These are phyloP conservation scores for Camelus bactrianus DNA, from an alignment of 2,113 vertebrate species.

Conservation along the genomic window DNA sequence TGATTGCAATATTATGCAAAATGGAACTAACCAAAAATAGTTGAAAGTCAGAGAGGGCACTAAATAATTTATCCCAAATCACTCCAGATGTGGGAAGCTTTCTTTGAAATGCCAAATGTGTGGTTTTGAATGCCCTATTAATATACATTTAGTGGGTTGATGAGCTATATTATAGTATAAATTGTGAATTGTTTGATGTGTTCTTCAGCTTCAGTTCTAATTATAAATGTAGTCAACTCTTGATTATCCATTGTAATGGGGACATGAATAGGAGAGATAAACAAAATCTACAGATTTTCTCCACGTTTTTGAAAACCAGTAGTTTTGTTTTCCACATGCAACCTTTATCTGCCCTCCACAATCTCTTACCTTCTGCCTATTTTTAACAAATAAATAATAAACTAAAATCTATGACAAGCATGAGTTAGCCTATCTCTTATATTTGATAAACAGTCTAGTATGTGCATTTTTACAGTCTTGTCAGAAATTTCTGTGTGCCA, in stretches of 20 bases:
- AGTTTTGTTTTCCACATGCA: not conserved
- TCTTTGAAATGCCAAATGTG: conserved; percentile 65
- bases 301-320: not conserved
- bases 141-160: conserved; percentile 74
- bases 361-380: not conserved
- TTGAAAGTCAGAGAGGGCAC: conserved; percentile 69
- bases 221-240: conserved; percentile 69
- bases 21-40: conserved; percentile 65
- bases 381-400: not conserved
- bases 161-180: conserved; percentile 78
- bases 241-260: conserved; percentile 77
- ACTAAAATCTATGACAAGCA: not conserved
- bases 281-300: conserved; percentile 59
- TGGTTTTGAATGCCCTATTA: conserved; percentile 75
- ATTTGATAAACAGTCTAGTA: not conserved
- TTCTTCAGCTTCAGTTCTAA: conserved; percentile 72
- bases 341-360: not conserved
- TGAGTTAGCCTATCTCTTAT: not conserved
- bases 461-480: not conserved
- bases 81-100: conserved; percentile 63
- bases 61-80: conserved; percentile 60
- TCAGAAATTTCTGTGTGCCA: not conserved
- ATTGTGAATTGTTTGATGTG: conserved; percentile 73
- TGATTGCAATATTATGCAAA: conserved; percentile 78
- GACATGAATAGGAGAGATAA: conserved; percentile 47